Base-by-base conservation (phyloP, 2,797 vertebrate genomes). In the Oreonectes daqikongensis region DNA sequence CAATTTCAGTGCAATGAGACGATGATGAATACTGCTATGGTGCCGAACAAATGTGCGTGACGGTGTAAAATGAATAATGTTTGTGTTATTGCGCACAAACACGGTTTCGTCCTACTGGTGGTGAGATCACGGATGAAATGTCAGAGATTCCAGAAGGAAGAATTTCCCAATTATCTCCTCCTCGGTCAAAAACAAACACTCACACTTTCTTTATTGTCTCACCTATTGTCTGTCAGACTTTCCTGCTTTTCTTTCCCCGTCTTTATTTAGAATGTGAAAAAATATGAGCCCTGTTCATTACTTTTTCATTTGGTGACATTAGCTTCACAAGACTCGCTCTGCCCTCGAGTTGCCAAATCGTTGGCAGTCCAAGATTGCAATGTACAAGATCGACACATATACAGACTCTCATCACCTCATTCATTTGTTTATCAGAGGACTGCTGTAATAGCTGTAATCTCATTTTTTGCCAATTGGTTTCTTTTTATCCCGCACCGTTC, bases 391-490 rank as follows among this genome's bases (percentile, higher is more conserved):
- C n/a, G n/a, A n/a, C n/a, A n/a, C n/a, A n/a, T n/a, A n/a, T n/a
- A n/a, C n/a, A n/a, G n/a, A n/a, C n/a, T 14, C 10, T 55, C 22
- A 55, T 26, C 1, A 14, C 22, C 4, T 55, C 1, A 24, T 26
- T 5, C 11, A 12, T 18, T 64, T 63, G 12, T 24, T 48, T 30
- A 35, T 32, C 26, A 59, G 15, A 59, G 28, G 57, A 11, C 57
- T 59, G 26, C 12, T 82, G 70, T 72, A 79, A 55, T 77, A 30
- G 26, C 12, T 82, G 70, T 72, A 79, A 55, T 77, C 76, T 83
- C 79, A 87, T 86, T 78, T 50, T 61, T 74, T 72, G 78, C 82
- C 85, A 79, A 35, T 38, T 66, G 44, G 55, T 22, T 28, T 74
- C n/a, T 42, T 77, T 55, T 15, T 17, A 20, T 35, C 18, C 59